Evolutionary conservation across 2,113 vertebrate genomes (phyloP).

Genomic region (Sterna hirundo): DNA sequence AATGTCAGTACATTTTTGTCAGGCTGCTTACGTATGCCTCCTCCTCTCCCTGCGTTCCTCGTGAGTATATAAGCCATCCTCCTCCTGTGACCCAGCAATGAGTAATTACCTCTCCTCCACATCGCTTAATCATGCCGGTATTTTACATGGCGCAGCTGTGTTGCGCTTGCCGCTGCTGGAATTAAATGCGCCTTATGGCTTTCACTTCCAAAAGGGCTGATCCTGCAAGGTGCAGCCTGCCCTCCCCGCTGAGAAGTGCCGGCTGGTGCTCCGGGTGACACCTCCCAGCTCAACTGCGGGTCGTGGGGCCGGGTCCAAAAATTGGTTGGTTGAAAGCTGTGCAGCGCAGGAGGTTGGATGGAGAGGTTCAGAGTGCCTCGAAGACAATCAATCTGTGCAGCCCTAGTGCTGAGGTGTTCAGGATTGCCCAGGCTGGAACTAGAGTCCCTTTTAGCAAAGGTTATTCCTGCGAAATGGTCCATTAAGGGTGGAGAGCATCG

Average conservation of each 20-base stretch:
- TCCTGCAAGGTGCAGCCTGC: neutral
- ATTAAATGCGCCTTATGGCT: constrained; percentile 12
- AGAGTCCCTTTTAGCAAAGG: neutral
- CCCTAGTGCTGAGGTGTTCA: neutral
- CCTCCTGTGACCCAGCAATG: constrained; percentile 52
- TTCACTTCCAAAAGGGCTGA: neutral
- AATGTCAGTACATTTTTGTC: constrained; percentile 36
- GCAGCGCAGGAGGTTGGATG: neutral
- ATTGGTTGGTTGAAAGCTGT: neutral
- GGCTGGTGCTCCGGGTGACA: neutral
- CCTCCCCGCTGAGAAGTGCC: neutral
- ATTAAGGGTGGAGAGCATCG: neutral
- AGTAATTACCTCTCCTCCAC: constrained; percentile 66
- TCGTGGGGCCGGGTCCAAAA: neutral
- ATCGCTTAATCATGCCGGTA: constrained; percentile 24
- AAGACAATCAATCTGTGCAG: neutral
- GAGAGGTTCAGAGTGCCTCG: neutral
- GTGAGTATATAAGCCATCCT: constrained; percentile 19
- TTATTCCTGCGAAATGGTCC: rapidly evolving
- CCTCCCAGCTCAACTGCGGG: neutral
- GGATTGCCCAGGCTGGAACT: neutral
- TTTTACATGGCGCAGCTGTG: constrained; percentile 65
- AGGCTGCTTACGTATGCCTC: neutral
- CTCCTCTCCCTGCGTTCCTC: constrained; percentile 29
- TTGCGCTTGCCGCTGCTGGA: constrained; percentile 4